Percentiles rank a stretch among this genome's conserved stretches.
phyloP scores from a whole-genome alignment of 2,888 invertebrate species.

The Proisotoma minuta region DNA sequence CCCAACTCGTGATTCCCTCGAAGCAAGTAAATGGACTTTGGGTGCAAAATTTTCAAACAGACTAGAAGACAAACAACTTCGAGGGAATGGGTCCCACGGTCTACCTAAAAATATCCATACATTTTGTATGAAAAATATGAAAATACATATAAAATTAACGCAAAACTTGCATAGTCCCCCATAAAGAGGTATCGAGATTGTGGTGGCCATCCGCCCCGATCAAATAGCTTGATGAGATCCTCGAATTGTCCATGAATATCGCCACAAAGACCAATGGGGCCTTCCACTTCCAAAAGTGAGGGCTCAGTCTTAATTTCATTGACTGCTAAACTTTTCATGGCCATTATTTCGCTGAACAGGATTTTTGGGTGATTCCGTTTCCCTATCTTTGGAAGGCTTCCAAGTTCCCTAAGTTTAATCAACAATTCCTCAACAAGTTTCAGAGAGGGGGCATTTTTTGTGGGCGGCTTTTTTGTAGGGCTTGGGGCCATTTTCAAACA shows the following conservation, averaged over 20 bases:
- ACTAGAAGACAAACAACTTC: slow-evolving; percentile 55
- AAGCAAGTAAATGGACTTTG: slow-evolving; percentile 94
- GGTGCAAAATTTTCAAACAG: slow-evolving; percentile 89
- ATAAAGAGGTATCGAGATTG: slow-evolving; percentile 99
- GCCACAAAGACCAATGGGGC: slow-evolving; percentile 78
- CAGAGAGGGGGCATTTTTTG: too few relatives aligned
- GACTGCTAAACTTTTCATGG: background rate
- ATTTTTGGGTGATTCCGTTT: background rate
- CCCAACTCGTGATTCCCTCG: slow-evolving; percentile 99
- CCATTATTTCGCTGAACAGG: background rate
- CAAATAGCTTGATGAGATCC: slow-evolving; percentile 99
- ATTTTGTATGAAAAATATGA: background rate
- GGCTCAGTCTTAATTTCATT: slow-evolving; percentile 52
- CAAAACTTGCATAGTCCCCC: slow-evolving; percentile 92
- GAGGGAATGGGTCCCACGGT: slow-evolving; percentile 53
- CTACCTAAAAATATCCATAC: slow-evolving; percentile 17
- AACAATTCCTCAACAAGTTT: too few relatives aligned
- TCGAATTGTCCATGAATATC: slow-evolving; percentile 99
- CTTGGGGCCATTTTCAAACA: too few relatives aligned
- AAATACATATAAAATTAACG: background rate
- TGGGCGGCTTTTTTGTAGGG: too few relatives aligned
- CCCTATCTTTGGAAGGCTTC: too few relatives aligned
- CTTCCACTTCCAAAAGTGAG: slow-evolving; percentile 54
- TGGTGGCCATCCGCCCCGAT: slow-evolving; percentile 97
- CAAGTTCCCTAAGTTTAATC: too few relatives aligned